Evolutionary conservation across 2,888 invertebrate species (phyloP), one percentile per base, ranked within the genome.

Genomic region (Tenthredo distinguenda): DNA sequence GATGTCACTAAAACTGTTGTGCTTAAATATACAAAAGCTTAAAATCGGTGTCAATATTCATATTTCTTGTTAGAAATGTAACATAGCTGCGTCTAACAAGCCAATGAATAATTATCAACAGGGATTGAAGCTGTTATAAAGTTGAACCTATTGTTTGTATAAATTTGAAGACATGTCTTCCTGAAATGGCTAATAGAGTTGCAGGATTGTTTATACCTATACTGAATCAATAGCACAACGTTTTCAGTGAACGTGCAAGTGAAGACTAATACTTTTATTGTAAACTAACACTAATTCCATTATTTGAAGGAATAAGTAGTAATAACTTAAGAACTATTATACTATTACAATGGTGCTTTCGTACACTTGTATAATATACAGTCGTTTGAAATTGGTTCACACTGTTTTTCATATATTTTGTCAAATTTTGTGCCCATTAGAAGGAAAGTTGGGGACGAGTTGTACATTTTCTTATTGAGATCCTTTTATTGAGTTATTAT

Each of bases 311-410:
- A 81, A 81, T 81, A 58, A 15, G 47, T 58, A 62, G 40, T 81
- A 40, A 58, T 81, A 81, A 81, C 12, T 21, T 37, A 55, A 34
- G 31, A 31, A 77, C n/a, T 77, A 34, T 18, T 31, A 31, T 50
- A 40, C 40, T 81, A 40, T 81, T 62, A 58, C 37, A 81, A 58
- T 81, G 81, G 81, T 81, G 81, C 81, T 81, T 37, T 58, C 81
- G 81, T 81, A 37, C 81, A 62, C 37, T 77, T 81, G 62, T 81
- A 37, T 81, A 58, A 81, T 62, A 34, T 77, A 77, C 77, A 50
- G 77, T 77, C 34, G 55, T 15, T 18, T 55, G 34, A 55, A 77
- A 55, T 77, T 55, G 50, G 77, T 77, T 77, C 34, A 31, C 15
- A 18, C n/a, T 77, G 55, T 62, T 81, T 62, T 62, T 62, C 50